These are phyloP conservation scores for Columba janthina DNA, from an alignment of 2,113 vertebrate genomes.

Conservation along the genomic window DNA sequence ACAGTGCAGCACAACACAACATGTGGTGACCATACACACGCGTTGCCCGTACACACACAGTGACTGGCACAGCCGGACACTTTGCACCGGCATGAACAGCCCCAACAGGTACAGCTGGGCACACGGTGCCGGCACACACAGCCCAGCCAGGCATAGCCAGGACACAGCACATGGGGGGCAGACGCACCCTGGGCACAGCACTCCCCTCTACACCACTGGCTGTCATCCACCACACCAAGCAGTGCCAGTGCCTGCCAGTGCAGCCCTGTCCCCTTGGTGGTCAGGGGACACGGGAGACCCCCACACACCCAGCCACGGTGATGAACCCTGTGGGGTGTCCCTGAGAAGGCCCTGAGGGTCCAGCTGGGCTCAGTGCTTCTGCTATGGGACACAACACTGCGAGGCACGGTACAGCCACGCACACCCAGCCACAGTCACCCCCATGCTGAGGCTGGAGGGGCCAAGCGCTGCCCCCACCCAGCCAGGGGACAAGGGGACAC, in stretches of 20 bases:
- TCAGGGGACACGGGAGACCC: not conserved
- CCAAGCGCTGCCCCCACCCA: not conserved
- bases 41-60: not conserved
- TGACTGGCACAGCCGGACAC: not conserved
- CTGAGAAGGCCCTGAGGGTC: not conserved
- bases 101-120: not conserved
- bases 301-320: not conserved
- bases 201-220: not conserved
- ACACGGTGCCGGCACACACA: too few relatives aligned
- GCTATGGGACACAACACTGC: not conserved
- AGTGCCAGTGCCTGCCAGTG: fast-evolving
- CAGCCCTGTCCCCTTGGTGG: not conserved
- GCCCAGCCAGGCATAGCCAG: too few relatives aligned
- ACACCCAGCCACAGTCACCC: fast-evolving
- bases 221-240: not conserved
- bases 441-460: not conserved
- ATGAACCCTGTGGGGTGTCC: not conserved
- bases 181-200: fast-evolving
- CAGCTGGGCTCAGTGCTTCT: not conserved
- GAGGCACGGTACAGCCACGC: not conserved
- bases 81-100: too few relatives aligned
- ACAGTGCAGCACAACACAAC: not conserved
- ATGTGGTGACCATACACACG: not conserved
- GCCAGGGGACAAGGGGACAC: not conserved
- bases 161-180: not conserved